These are phyloP conservation scores for Tokudaia tokunoshimensis DNA, from an alignment of 2,797 vertebrate genomes.

Conservation along the genomic window DNA sequence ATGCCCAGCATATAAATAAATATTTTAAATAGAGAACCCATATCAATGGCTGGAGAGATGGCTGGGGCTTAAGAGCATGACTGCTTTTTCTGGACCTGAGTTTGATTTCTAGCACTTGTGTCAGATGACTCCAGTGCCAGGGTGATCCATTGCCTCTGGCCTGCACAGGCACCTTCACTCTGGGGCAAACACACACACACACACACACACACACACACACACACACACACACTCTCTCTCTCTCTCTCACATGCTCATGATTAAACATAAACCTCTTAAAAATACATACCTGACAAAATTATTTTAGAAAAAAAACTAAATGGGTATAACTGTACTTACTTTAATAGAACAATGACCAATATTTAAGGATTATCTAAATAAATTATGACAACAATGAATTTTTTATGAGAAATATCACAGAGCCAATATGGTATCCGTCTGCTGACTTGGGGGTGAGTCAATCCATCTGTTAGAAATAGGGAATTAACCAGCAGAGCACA, in stretches of 20 bases:
- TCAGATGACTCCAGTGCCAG: background rate
- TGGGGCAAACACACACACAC: background rate
- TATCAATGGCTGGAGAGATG: background rate
- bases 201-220: background rate
- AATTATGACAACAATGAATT: background rate
- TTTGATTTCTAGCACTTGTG: background rate
- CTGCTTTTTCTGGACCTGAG: background rate
- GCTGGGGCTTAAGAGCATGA: background rate
- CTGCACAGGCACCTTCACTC: background rate
- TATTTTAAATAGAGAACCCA: background rate
- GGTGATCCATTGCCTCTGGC: background rate
- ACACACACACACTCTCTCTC: too few relatives aligned
- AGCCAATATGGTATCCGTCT: background rate
- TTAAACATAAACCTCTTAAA: conserved; percentile 8
- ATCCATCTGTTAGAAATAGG: background rate
- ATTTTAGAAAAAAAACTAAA: conserved; percentile 40
- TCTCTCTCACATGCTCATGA: background rate
- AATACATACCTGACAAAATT: conserved; percentile 30
- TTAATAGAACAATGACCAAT: background rate
- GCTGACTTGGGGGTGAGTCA: background rate
- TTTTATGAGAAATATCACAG: background rate
- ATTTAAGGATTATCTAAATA: conserved; percentile 33
- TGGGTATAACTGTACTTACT: background rate
- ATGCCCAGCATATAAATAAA: background rate
- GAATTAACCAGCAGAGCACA: background rate